phyloP scores from a whole-genome alignment of 2,888 invertebrate species.

The Podotricha telesiphe region DNA sequence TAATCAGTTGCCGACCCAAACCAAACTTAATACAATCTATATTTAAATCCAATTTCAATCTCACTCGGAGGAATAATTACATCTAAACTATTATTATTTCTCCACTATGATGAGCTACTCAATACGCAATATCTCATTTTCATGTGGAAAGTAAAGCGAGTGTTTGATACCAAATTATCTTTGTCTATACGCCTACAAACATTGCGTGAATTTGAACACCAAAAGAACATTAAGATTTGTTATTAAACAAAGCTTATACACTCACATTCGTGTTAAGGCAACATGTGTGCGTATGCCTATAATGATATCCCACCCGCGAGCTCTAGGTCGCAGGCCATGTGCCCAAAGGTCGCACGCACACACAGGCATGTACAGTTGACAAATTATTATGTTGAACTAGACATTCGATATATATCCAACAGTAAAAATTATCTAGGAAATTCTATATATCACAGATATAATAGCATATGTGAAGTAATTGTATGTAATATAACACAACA shows the following conservation, averaged over 20 bases:
- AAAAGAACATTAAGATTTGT: neutral
- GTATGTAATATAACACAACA: too few relatives aligned
- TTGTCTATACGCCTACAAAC: too few relatives aligned
- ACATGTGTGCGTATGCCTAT: constrained; percentile 50
- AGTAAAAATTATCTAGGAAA: constrained; percentile 6
- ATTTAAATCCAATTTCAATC: too few relatives aligned
- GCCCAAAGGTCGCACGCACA: constrained; percentile 63
- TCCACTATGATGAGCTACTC: too few relatives aligned
- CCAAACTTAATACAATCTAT: too few relatives aligned
- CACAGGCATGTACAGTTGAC: constrained; percentile 50
- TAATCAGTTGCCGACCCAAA: too few relatives aligned
- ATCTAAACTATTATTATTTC: too few relatives aligned
- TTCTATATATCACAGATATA: constrained; percentile 10
- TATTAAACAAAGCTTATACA: constrained; percentile 4
- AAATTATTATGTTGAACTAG: constrained; percentile 12
- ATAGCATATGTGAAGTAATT: constrained; percentile 14
- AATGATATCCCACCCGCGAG: constrained; percentile 62
- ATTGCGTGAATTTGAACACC: too few relatives aligned
- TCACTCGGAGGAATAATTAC: too few relatives aligned
- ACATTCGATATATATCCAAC: neutral
- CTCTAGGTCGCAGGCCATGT: constrained; percentile 64
- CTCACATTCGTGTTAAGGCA: constrained; percentile 18
- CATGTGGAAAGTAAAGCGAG: too few relatives aligned
- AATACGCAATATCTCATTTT: too few relatives aligned
- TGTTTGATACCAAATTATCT: too few relatives aligned